These are phyloP conservation scores for Ditylenchus dipsaci DNA, from an alignment of 1,140 invertebrate genomes.

Conservation along the genomic window DNA sequence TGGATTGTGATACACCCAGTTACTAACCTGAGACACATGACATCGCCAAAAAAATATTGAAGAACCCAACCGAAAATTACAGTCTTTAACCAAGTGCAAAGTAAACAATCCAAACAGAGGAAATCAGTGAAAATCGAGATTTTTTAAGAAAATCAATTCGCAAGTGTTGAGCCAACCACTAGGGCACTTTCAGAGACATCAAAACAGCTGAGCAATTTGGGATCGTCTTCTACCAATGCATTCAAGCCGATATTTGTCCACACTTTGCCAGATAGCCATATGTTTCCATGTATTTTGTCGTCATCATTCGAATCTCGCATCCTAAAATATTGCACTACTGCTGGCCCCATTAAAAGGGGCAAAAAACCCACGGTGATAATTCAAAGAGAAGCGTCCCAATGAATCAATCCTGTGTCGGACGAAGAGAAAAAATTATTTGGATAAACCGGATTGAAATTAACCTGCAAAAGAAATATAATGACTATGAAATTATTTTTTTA, in stretches of 20 bases:
- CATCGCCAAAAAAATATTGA: too few species aligned
- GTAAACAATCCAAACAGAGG: too few species aligned
- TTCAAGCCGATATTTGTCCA: too few species aligned
- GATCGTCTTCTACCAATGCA: too few species aligned
- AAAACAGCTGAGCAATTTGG: too few species aligned
- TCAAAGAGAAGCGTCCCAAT: constrained; percentile 29
- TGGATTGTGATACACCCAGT: too few species aligned
- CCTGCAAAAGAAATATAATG: not conserved
- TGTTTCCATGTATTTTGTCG: not conserved
- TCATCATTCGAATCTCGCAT: not conserved
- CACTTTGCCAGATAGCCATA: too few species aligned
- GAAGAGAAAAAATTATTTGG: constrained; percentile 26
- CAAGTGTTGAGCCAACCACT: constrained; percentile 15
- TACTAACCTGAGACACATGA: too few species aligned
- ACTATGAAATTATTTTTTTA: not conserved
- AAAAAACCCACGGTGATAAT: not conserved
- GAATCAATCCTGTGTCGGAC: constrained; percentile 17
- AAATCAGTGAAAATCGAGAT: too few species aligned
- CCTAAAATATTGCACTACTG: not conserved
- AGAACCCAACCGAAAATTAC: too few species aligned
- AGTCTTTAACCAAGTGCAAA: too few species aligned
- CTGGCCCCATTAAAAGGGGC: not conserved
- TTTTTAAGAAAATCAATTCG: too few species aligned
- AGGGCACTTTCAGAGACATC: not conserved
- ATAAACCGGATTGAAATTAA: constrained; percentile 28